Evolutionary conservation across 2,888 invertebrate genomes (phyloP).

Genomic region (Junonia oenone): DNA sequence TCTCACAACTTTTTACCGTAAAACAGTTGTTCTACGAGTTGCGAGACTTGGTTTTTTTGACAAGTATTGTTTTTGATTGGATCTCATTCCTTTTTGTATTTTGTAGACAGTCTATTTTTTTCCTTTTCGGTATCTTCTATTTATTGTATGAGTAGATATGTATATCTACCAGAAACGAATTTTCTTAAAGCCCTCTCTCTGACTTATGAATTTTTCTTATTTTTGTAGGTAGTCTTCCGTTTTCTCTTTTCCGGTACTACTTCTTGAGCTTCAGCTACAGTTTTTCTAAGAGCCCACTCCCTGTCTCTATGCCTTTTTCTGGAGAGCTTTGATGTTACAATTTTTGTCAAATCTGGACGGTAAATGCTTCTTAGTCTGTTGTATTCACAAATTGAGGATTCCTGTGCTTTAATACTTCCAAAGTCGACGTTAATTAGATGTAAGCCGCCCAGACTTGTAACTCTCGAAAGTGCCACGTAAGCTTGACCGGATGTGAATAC

Average conservation of each 20-base stretch:
- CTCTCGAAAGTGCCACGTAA: conserved; percentile 4
- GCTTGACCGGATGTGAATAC: conserved; percentile 11
- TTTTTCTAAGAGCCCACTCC: conserved; percentile 7
- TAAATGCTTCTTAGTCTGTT: background rate
- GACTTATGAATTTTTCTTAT: conserved; percentile 4
- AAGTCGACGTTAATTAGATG: conserved; percentile 4
- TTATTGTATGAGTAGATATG: too few relatives aligned
- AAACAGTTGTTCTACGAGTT: background rate
- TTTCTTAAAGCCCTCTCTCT: background rate
- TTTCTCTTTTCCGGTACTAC: conserved; percentile 3
- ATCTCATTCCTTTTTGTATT: background rate
- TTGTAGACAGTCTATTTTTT: background rate
- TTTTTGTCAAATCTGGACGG: background rate
- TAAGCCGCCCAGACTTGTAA: background rate
- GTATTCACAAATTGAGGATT: background rate
- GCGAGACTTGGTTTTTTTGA: background rate
- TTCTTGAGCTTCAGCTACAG: conserved; percentile 9
- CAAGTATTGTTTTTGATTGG: background rate
- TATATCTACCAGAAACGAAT: background rate
- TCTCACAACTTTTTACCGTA: background rate
- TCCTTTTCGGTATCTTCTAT: too few relatives aligned
- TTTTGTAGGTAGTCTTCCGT: conserved; percentile 5
- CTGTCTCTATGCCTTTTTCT: conserved; percentile 1
- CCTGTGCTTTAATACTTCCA: background rate
- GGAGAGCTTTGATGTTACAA: background rate